These are phyloP conservation scores for Sebastes jordani DNA, from an alignment of 2,797 vertebrate species.

Conservation along the genomic window DNA sequence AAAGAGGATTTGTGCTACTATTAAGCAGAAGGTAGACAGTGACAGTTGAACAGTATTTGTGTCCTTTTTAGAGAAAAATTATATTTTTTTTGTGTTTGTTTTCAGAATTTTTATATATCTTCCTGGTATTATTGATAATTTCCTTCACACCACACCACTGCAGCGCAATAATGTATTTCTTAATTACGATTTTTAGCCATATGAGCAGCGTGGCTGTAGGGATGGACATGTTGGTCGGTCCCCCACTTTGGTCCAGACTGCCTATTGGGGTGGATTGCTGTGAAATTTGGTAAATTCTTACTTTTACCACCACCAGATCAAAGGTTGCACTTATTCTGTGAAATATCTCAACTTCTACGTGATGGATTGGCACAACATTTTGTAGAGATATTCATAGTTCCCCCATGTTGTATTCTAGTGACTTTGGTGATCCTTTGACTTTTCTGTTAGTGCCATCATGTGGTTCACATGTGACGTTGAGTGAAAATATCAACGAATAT, in stretches of 20 bases:
- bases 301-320: neutral
- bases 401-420: neutral
- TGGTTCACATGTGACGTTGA: neutral
- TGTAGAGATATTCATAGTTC: neutral
- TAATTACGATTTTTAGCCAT: neutral
- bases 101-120: neutral
- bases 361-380: no score
- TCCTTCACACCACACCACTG: neutral
- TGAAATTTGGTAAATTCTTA: neutral
- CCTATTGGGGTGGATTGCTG: neutral
- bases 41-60: neutral
- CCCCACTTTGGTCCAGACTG: neutral
- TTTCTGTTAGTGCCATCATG: no score
- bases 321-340: neutral
- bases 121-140: neutral
- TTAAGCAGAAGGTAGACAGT: neutral
- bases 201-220: neutral
- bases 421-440: neutral
- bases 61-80: neutral
- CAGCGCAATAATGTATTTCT: neutral
- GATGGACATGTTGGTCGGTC: neutral
- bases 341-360: neutral
- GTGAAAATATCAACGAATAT: neutral
- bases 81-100: neutral
- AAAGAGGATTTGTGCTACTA: conserved; percentile 35